Evolutionary conservation across 2,888 invertebrate species (phyloP).

Genomic region (Carpatolechia fugitivella): DNA sequence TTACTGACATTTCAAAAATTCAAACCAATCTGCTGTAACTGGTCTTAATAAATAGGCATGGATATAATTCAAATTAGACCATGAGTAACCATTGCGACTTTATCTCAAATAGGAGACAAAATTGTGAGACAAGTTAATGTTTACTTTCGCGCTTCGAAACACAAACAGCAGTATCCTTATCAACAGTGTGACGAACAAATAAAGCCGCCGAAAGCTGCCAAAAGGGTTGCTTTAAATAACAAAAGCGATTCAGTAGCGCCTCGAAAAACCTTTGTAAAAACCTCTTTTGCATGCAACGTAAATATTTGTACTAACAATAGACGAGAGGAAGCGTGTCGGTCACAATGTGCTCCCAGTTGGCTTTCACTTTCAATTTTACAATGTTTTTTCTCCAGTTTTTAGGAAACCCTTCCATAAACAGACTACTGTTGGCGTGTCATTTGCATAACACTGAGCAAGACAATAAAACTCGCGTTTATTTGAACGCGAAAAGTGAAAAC

Average conservation of each 20-base stretch:
- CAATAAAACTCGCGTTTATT: slow-evolving; percentile 65
- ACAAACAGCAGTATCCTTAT: slow-evolving; percentile 47
- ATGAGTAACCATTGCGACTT: slow-evolving; percentile 10
- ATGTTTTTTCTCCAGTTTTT: slow-evolving; percentile 50
- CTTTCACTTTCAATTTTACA: slow-evolving; percentile 64
- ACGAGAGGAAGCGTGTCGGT: slow-evolving; percentile 60
- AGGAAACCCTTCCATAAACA: slow-evolving; percentile 66
- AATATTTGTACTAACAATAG: slow-evolving; percentile 72
- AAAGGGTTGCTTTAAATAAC: slow-evolving; percentile 73
- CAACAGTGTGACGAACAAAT: slow-evolving; percentile 45
- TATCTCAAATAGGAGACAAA: no score
- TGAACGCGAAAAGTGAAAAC: slow-evolving; percentile 75
- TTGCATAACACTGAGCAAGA: slow-evolving; percentile 72
- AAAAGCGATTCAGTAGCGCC: slow-evolving; percentile 66
- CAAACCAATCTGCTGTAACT: no score
- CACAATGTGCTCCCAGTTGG: slow-evolving; percentile 69
- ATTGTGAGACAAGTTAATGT: slow-evolving; percentile 16
- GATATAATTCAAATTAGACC: no score
- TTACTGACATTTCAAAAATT: no score
- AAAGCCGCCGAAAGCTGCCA: slow-evolving; percentile 51
- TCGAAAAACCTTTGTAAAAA: slow-evolving; percentile 71
- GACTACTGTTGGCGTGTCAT: slow-evolving; percentile 66
- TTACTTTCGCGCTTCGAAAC: slow-evolving; percentile 36
- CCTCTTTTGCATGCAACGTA: slow-evolving; percentile 74
- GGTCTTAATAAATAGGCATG: no score